Percentiles rank a stretch among this genome's conserved stretches.
These are phyloP conservation scores for Cephus runcator DNA, from an alignment of 2,888 invertebrate species.

Conservation along the genomic window DNA sequence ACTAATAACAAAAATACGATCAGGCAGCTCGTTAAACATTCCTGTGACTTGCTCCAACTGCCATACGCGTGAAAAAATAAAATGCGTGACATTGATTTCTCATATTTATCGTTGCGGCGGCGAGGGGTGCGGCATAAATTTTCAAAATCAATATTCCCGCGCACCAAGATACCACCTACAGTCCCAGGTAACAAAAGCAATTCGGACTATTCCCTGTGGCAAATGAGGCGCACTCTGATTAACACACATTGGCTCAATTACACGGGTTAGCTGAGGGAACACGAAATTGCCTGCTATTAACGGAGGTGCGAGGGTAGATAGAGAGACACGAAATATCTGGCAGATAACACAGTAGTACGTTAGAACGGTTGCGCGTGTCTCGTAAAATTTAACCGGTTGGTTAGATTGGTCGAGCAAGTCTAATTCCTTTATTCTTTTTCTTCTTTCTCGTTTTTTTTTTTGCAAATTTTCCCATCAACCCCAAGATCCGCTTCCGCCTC, in stretches of 20 bases:
- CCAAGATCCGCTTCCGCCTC: background rate
- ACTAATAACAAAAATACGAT: background rate
- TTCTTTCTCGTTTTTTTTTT: background rate
- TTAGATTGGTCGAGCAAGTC: background rate
- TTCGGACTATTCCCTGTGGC: slow-evolving; percentile 45
- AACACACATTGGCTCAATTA: slow-evolving; percentile 52
- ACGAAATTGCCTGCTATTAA: slow-evolving; percentile 50
- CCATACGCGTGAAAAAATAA: background rate
- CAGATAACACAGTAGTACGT: slow-evolving; percentile 38
- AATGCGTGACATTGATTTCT: background rate
- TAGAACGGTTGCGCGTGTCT: slow-evolving; percentile 21
- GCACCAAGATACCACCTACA: slow-evolving; percentile 27
- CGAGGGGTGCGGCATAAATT: background rate
- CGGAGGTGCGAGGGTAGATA: slow-evolving; percentile 40
- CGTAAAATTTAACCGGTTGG: slow-evolving; percentile 1
- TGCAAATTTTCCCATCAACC: background rate
- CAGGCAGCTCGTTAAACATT: background rate
- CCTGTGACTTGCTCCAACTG: background rate
- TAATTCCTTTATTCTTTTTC: background rate
- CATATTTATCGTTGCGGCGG: background rate
- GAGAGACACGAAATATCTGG: slow-evolving; percentile 36
- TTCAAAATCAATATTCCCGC: slow-evolving; percentile 15
- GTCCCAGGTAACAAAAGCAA: slow-evolving; percentile 46
- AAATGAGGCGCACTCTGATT: slow-evolving; percentile 48
- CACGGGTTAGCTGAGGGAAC: slow-evolving; percentile 45